Evolutionary conservation across 2,888 invertebrate species (phyloP), one percentile per base, ranked within the genome.

Genomic region (Apamea sordens): DNA sequence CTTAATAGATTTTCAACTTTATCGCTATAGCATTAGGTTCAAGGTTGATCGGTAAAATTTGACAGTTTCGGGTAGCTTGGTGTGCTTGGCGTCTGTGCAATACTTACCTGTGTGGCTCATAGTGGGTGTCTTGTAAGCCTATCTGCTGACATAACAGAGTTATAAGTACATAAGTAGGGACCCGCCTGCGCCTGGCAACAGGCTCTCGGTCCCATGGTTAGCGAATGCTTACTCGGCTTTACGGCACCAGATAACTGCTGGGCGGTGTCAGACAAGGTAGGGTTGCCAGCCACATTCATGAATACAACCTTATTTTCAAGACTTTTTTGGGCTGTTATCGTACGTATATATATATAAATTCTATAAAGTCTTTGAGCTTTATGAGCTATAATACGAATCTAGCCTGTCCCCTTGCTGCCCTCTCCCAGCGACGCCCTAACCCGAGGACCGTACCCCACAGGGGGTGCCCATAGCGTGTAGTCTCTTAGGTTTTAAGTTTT

Each of bases 221-320:
- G 82, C 73, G 76, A 83, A 76, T 80, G 73, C 85, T 87, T 75
- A 79, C 82, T 75, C 73, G 70, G 73, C 78, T 84, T 86, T 87
- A 88, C 86, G 82, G 80, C 78, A 80, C 81, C 80, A 81, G 68
- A 84, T 77, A 77, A 84, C 81, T 73, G 76, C 76, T n/a, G 75
- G 82, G 73, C 72, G 77, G 44, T 53, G 65, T 41, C 76, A 72
- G 59, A 47, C 41, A 6, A 2, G 3, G 11, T 77, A 85, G 88
- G 88, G 88, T 61, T 88, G 83, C 2, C 76, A 73, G 11, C 7
- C 36, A 2, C 15, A 70, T 53, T 70, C n/a, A 59, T 59, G 32
- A 32, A 53, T 53, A 32, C 5, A 53, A 1, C 50, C 28, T 28
- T 7, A 61, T 56, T 56, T 56, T 56, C 10, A 24, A 24, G 56